phyloP scores from a whole-genome alignment of 2,797 vertebrate species.

The Sebastes vulpes region DNA sequence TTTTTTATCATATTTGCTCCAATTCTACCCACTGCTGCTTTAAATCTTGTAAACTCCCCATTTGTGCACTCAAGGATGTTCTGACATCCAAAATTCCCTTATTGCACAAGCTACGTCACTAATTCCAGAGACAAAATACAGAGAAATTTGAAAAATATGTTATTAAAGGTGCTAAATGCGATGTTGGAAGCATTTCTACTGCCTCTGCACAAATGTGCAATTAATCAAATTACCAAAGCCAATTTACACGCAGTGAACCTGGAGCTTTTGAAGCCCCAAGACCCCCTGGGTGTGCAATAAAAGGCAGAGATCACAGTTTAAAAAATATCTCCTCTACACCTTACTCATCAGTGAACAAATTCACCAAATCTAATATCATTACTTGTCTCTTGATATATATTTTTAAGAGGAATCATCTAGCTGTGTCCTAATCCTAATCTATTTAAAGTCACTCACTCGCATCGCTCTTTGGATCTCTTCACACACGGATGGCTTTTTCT shows the following conservation, averaged over 20 bases:
- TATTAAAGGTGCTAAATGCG: neutral
- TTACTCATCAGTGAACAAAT: neutral
- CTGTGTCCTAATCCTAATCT: neutral
- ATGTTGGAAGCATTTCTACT: neutral
- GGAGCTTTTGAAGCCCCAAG: neutral
- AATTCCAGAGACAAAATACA: neutral
- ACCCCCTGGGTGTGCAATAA: neutral
- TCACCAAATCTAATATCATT: neutral
- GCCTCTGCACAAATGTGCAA: neutral
- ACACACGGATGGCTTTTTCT: conserved; percentile 1
- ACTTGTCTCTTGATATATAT: neutral
- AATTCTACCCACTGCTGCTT: too few relatives aligned
- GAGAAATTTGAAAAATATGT: neutral
- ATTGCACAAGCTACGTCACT: neutral
- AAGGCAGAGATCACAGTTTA: neutral
- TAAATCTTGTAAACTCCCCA: too few relatives aligned
- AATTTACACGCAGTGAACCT: neutral
- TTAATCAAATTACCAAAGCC: neutral
- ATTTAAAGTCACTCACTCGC: neutral
- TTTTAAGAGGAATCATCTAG: neutral
- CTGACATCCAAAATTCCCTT: neutral
- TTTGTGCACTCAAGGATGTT: neutral
- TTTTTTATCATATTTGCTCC: too few relatives aligned
- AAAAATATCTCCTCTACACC: neutral
- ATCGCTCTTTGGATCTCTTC: neutral